Evolutionary conservation across 2,113 vertebrate genomes (phyloP).

Genomic region (Cyprinodon tularosa): DNA sequence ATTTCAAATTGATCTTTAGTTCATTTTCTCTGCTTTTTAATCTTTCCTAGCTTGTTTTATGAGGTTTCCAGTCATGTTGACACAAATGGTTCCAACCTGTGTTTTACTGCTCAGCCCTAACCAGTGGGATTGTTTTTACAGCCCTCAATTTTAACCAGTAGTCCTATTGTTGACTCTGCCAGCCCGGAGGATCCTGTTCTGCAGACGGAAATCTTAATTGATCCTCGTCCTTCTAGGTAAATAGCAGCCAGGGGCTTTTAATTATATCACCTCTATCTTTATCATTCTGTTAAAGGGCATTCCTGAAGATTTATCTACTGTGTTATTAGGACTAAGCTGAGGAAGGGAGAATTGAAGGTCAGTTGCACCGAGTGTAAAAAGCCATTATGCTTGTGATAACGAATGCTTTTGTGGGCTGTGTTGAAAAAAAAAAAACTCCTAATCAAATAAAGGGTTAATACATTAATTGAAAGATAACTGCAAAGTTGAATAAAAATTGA

Average conservation of each 20-base stretch:
- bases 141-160: conserved; percentile 20
- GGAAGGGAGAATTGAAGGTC: neutral
- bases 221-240: conserved; percentile 25
- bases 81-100: conserved; percentile 54
- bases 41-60: neutral
- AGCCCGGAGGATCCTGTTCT: conserved; percentile 35
- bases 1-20: neutral
- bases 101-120: conserved; percentile 52
- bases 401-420: neutral
- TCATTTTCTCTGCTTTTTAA: neutral
- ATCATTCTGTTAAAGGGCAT: neutral
- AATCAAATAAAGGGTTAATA: neutral
- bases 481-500: neutral
- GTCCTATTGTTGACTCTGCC: conserved; percentile 30
- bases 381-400: neutral
- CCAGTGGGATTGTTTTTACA: conserved; percentile 52
- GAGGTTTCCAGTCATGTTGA: conserved; percentile 61
- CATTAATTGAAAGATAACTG: neutral
- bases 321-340: conserved; percentile 2
- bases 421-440: neutral
- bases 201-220: conserved; percentile 34
- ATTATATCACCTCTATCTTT: conserved; percentile 2
- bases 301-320: conserved; percentile 5
- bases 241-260: conserved; percentile 23
- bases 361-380: neutral